A percentile compares a stretch with the other conserved stretches of the same genome.
Conservation (phyloP, 2,113 vertebrate species). For the human (Homo sapiens) region DNA sequence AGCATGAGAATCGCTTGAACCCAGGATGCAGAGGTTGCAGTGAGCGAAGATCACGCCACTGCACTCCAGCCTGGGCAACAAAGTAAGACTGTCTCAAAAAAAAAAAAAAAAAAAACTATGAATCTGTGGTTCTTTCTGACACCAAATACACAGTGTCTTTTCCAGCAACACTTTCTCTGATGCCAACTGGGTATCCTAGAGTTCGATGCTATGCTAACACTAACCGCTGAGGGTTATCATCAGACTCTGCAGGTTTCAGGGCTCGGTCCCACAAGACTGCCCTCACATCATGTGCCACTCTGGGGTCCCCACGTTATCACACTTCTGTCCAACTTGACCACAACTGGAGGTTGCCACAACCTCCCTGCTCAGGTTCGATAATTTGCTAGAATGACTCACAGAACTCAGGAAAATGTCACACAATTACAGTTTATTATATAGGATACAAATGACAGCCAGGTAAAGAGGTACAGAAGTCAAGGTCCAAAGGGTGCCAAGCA, state of each 20-base stretch:
- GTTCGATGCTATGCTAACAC: neutral
- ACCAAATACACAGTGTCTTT: neutral
- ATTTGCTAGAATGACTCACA: neutral
- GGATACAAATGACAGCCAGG: neutral
- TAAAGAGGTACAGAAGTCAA: neutral
- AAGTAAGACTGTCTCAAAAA: no score
- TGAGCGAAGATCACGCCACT: no score
- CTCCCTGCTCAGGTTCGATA: neutral
- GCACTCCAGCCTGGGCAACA: no score
- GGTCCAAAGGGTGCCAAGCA: neutral
- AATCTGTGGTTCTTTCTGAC: neutral
- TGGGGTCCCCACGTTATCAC: neutral
- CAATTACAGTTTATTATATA: neutral
- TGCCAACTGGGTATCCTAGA: neutral
- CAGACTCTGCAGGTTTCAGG: neutral
- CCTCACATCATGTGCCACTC: neutral
- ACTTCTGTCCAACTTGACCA: neutral
- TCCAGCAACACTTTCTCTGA: neutral
- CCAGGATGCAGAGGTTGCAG: no score
- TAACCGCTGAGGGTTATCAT: neutral
- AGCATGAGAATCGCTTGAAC: no score
- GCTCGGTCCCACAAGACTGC: neutral
- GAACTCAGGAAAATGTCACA: neutral
- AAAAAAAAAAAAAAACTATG: no score
- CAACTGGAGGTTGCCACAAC: neutral